Evolutionary conservation across 2,888 invertebrate species (phyloP), one percentile per base, ranked within the genome.

Genomic region (Mimumesa dahlbomi): DNA sequence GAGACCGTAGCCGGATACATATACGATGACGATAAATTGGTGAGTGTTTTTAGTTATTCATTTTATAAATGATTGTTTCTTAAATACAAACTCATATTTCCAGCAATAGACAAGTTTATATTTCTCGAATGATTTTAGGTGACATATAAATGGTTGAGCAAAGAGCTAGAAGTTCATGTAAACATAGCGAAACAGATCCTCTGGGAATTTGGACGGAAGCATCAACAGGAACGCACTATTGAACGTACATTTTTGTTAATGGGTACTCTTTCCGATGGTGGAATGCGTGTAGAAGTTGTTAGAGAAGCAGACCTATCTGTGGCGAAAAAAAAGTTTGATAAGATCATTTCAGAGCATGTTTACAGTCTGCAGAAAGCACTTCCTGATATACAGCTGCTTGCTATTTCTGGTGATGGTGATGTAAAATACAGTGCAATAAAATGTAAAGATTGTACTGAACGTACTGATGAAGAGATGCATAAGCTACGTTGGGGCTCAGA

Each of bases 101-200:
- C 6, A 50, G n/a, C 9, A 38, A 21, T 36, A 9, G 13, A 14
- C 25, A 21, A 36, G 5, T 14, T 9, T 43, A 53, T 42, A 34
- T 49, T 7, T 38, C 36, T 22, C 25, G 18, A 2, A 42, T 45
- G 11, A 22, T 19, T 68, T 42, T 34, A 91, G 91, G 90, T 91
- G 1, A 90, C 91, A 0, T 91, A 90, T 70, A 90, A 90, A 80
- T 90, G 89, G 88, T 76, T 91, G 22, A 90, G 90, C 66, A 89
- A 89, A 61, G 85, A 88, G 48, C 72, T 90, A 0, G 88, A 88
- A 62, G 77, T 91, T 34, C 90, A 91, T 66, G 90, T 90, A 1
- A 91, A 91, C 69, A 36, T 86, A 9, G 88, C 91, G 1, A 91
- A 91, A 64, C 85, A 90, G 45, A 82, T 90, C 48, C 75, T 90